These are phyloP conservation scores for Tachystola acroxantha DNA, from an alignment of 2,888 invertebrate species.

Conservation along the genomic window DNA sequence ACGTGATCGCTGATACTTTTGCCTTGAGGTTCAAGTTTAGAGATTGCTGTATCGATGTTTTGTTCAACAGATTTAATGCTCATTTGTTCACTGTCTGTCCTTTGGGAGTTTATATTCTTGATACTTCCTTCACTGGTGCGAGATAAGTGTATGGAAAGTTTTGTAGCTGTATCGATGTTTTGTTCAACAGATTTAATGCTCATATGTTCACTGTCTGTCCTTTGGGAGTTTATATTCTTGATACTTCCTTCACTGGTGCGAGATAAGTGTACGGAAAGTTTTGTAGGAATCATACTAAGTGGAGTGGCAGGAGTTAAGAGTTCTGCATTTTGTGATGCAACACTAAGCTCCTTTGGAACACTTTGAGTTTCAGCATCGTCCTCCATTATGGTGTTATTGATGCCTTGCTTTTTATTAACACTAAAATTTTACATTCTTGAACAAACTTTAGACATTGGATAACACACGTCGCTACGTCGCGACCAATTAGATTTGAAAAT, in stretches of 20 bases:
- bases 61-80: conserved; percentile 14
- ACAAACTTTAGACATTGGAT: conserved; percentile 2
- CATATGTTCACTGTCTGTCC: too few species aligned
- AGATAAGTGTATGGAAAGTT: background rate
- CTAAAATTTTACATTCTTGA: conserved; percentile 30
- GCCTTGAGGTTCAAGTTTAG: conserved; percentile 35
- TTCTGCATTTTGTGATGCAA: too few species aligned
- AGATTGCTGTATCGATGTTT: conserved; percentile 24
- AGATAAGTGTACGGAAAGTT: background rate
- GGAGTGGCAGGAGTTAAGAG: background rate
- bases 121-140: background rate
- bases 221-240: background rate
- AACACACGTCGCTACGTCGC: conserved; percentile 25
- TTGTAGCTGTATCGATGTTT: conserved; percentile 24
- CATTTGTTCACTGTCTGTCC: too few species aligned
- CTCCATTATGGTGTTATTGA: background rate
- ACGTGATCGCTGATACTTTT: conserved; percentile 36
- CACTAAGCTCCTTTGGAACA: background rate
- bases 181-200: conserved; percentile 14
- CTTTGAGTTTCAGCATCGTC: background rate
- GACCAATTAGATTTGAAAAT: conserved; percentile 40
- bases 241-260: background rate
- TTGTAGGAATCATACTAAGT: background rate
- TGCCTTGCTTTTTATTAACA: conserved; percentile 6
- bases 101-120: background rate